Percentiles rank a stretch among this genome's conserved stretches.
Evolutionary conservation across 2,888 invertebrate species (phyloP).

Genomic region (Tachystola acroxantha): DNA sequence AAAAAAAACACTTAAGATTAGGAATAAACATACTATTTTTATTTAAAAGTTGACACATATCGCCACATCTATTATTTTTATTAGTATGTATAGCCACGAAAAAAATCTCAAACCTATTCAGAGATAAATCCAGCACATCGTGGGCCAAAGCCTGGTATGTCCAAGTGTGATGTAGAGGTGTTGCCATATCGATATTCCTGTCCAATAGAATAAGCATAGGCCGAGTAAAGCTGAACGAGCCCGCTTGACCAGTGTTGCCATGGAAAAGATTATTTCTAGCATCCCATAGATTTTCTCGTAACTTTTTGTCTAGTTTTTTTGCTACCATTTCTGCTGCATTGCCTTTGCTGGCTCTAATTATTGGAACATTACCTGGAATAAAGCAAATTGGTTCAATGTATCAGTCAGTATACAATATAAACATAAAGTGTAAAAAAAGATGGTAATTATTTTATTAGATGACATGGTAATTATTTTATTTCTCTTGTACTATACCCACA

Average conservation of each 20-base stretch:
- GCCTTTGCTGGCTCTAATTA: constrained; percentile 94
- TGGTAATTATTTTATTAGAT: no score
- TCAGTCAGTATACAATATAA: no score
- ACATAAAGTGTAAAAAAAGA: no score
- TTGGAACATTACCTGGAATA: constrained; percentile 85
- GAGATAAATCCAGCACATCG: constrained; percentile 94
- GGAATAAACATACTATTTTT: no score
- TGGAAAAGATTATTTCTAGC: constrained; percentile 97
- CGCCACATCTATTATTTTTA: no score
- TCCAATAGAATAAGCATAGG: constrained; percentile 95
- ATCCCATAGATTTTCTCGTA: constrained; percentile 97
- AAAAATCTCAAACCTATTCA: constrained; percentile 84
- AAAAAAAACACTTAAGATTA: no score
- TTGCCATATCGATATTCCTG: constrained; percentile 97
- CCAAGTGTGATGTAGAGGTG: constrained; percentile 99
- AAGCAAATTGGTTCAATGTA: no score
- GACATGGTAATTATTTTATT: no score
- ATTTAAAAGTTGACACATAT: no score
- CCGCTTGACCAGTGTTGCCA: constrained; percentile 87
- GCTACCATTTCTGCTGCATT: constrained; percentile 99
- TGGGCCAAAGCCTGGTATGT: constrained; percentile 99
- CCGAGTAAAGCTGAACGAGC: constrained; percentile 91
- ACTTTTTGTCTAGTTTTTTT: constrained; percentile 96
- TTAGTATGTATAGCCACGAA: no score
- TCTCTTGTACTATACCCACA: no score